phyloP scores from a whole-genome alignment of 2,888 invertebrate genomes.

The Cheilosia vulpina region DNA sequence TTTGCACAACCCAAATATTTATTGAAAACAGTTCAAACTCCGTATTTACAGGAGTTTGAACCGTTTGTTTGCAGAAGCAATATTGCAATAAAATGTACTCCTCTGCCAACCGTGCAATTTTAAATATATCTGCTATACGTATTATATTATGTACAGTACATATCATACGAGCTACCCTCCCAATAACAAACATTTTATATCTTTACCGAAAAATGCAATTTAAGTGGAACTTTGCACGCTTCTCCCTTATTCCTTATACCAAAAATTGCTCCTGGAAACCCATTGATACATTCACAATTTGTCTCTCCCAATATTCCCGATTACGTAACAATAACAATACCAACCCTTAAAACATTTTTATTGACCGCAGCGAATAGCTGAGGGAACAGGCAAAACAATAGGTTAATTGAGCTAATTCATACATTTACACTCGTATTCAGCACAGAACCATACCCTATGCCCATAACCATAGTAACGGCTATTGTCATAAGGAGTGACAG shows the following conservation, averaged over 20 bases:
- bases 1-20: too few relatives aligned
- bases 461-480: conserved; percentile 49
- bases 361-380: conserved; percentile 54
- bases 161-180: too few relatives aligned
- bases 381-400: conserved; percentile 22
- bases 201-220: conserved; percentile 46
- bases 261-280: conserved; percentile 2
- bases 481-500: conserved; percentile 12
- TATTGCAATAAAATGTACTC: too few relatives aligned
- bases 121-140: too few relatives aligned
- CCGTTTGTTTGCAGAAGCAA: too few relatives aligned
- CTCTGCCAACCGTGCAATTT: too few relatives aligned
- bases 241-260: conserved; percentile 8
- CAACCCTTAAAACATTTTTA: conserved; percentile 56
- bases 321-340: conserved; percentile 67
- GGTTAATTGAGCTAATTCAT: conserved; percentile 31
- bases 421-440: neutral
- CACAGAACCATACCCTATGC: conserved; percentile 48
- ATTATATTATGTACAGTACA: too few relatives aligned
- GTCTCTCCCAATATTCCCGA: conserved; percentile 16
- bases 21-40: too few relatives aligned
- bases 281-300: conserved; percentile 29
- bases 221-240: conserved; percentile 60
- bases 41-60: too few relatives aligned
- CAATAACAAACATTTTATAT: conserved; percentile 17